phyloP scores from a whole-genome alignment of 53 echinoderm and acorn worm species.

The Luidia sarsii region DNA sequence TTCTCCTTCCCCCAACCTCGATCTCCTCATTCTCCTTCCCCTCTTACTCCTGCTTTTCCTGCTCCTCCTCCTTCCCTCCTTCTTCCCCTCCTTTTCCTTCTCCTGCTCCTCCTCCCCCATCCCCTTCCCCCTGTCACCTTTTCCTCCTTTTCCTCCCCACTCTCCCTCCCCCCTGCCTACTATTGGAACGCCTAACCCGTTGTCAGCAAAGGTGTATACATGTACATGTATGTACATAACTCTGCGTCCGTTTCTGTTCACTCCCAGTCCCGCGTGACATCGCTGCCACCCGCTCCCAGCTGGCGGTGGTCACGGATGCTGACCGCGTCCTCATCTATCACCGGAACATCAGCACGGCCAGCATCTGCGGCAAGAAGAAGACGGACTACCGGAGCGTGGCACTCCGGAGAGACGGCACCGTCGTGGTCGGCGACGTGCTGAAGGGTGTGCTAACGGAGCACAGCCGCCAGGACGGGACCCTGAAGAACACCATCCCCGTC shows the following conservation, averaged over 20 bases:
- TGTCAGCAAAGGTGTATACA: too few relatives aligned
- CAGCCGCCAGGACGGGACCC: background rate
- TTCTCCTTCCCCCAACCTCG: too few relatives aligned
- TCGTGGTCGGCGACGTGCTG: background rate
- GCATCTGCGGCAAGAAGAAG: background rate
- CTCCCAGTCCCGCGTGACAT: slow-evolving; percentile 6
- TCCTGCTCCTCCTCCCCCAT: too few relatives aligned
- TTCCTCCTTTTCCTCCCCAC: too few relatives aligned
- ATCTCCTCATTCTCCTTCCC: too few relatives aligned
- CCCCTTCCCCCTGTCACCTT: too few relatives aligned
- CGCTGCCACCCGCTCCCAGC: background rate
- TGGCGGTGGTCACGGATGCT: background rate
- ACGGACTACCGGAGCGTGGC: background rate
- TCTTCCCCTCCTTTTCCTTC: too few relatives aligned
- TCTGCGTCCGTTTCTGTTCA: background rate
- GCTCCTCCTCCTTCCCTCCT: too few relatives aligned
- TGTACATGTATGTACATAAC: too few relatives aligned
- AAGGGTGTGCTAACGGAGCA: background rate
- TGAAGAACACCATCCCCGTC: background rate
- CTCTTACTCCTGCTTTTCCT: too few relatives aligned
- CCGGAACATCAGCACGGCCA: background rate
- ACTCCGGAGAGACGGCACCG: background rate
- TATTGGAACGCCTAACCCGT: too few relatives aligned
- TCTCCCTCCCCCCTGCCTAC: too few relatives aligned
- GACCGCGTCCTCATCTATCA: background rate